Conservation (phyloP, 2,113 vertebrate genomes). For the Saimiri boliviensis region DNA sequence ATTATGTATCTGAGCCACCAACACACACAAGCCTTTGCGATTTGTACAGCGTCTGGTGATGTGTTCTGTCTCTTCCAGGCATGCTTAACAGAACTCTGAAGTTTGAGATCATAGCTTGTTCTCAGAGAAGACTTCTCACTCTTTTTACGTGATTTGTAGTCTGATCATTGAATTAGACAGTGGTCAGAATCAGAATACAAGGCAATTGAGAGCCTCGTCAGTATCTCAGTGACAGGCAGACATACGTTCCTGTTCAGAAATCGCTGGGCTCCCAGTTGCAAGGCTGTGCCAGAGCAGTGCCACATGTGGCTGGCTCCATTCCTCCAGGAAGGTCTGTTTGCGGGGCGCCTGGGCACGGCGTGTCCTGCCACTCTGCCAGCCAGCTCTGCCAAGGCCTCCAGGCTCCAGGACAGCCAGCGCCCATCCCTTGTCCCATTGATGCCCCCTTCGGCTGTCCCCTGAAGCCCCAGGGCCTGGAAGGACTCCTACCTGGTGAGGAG, state of each 20-base stretch:
- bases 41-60: fast-evolving
- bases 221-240: fast-evolving
- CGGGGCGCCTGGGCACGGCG: background rate
- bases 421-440: background rate
- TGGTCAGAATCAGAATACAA: fast-evolving
- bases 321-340: background rate
- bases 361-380: background rate
- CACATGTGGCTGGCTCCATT: too few species aligned
- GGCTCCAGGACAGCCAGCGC: background rate
- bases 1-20: fast-evolving
- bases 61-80: background rate
- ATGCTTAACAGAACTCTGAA: background rate
- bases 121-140: background rate
- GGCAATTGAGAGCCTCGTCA: fast-evolving
- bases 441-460: background rate
- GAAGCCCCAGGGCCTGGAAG: too few species aligned
- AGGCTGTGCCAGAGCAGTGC: background rate
- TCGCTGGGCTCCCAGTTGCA: fast-evolving
- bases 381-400: background rate
- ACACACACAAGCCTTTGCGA: fast-evolving
- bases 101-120: background rate
- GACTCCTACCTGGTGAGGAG: too few species aligned
- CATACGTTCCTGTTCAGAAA: fast-evolving
- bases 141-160: too few species aligned
- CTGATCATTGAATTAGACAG: background rate